Percentiles rank a stretch among this genome's conserved stretches.
phyloP scores from a whole-genome alignment of 2,113 vertebrate genomes.

The Ceyx cyanopectus region DNA sequence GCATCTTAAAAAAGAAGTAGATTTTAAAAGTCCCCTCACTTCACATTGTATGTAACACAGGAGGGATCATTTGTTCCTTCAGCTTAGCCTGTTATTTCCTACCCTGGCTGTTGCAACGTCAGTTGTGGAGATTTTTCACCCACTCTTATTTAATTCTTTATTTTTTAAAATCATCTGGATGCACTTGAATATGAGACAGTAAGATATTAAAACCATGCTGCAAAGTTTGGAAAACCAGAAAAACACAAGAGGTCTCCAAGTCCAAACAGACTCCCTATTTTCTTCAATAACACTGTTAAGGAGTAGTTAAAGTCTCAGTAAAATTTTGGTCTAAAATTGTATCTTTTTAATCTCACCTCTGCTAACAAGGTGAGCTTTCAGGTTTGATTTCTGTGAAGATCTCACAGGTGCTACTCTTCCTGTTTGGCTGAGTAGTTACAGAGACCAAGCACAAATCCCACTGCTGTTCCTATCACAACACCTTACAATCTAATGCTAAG shows the following conservation, averaged over 20 bases:
- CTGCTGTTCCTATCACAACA: not conserved
- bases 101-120: not conserved
- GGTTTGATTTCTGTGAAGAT: not conserved
- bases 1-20: not conserved
- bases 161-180: not conserved
- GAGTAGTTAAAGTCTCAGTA: not conserved
- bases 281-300: not conserved
- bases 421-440: not conserved
- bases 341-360: not conserved
- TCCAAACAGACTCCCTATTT: not conserved
- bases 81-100: not conserved
- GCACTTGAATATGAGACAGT: not conserved
- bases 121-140: not conserved
- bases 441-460: not conserved
- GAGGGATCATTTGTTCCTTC: not conserved
- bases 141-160: too few relatives aligned
- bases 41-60: not conserved
- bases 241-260: not conserved
- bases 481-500: too few relatives aligned
- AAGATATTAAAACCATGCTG: not conserved
- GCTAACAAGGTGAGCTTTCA: not conserved
- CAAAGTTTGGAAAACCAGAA: not conserved
- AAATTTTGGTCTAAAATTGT: not conserved
- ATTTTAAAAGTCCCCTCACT: not conserved
- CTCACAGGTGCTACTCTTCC: not conserved